These are phyloP conservation scores for Leucopsar rothschildi DNA, from an alignment of 2,113 vertebrate genomes.

Conservation along the genomic window DNA sequence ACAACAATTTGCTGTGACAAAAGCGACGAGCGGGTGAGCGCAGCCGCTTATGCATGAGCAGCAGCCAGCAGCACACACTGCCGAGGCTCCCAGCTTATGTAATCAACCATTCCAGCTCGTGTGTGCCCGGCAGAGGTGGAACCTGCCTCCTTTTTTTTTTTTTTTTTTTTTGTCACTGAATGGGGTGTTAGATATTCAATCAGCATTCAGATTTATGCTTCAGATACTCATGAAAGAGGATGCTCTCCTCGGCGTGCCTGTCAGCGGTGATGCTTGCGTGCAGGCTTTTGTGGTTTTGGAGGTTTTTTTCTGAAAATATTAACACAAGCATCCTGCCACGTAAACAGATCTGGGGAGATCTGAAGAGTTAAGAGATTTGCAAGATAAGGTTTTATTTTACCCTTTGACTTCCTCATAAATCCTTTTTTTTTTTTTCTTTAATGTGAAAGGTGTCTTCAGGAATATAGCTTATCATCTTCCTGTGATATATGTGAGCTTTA, in stretches of 20 bases:
- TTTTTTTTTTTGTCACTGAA: neutral
- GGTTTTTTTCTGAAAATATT: neutral
- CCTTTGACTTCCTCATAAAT: slow-evolving; percentile 18
- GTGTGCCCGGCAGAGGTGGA: neutral
- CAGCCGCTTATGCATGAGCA: neutral
- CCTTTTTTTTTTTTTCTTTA: neutral
- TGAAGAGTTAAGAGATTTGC: slow-evolving; percentile 11
- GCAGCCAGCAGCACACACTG: neutral
- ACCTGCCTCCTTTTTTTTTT: neutral
- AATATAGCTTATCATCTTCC: neutral
- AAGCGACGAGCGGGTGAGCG: neutral
- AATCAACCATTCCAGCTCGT: neutral
- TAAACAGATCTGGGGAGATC: neutral
- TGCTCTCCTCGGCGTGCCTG: neutral
- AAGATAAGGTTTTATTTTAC: slow-evolving; percentile 25
- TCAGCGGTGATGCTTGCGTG: neutral
- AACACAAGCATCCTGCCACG: neutral
- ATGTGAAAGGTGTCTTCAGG: slow-evolving; percentile 8
- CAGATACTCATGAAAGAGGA: neutral
- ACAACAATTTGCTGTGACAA: neutral
- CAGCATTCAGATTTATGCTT: slow-evolving; percentile 32
- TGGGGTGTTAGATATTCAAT: neutral
- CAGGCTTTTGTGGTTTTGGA: neutral
- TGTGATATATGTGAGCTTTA: neutral
- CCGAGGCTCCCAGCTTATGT: neutral